These are phyloP conservation scores for Archocentrus centrarchus DNA, from an alignment of 2,113 vertebrate species.

Conservation along the genomic window DNA sequence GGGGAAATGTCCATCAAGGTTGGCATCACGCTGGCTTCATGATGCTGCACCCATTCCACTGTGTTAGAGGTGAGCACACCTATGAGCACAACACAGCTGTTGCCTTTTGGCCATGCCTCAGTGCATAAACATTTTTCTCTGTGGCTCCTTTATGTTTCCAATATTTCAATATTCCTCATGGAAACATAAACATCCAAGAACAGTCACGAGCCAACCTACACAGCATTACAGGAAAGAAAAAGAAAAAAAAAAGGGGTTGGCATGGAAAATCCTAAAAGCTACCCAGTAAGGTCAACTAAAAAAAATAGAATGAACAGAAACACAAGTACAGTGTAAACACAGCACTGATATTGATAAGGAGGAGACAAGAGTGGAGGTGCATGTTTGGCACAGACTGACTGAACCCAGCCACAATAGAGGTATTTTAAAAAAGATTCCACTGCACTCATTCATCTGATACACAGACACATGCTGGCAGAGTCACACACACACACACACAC, in stretches of 20 bases:
- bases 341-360: constrained; percentile 21
- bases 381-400: constrained; percentile 17
- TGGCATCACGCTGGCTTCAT: constrained; percentile 17
- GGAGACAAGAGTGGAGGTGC: constrained; percentile 3
- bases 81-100: constrained; percentile 51
- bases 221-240: constrained; percentile 7
- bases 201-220: background rate
- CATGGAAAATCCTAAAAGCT: constrained; percentile 22
- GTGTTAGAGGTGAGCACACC: constrained; percentile 4
- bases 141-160: background rate
- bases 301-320: background rate
- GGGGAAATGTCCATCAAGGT: background rate
- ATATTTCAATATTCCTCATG: constrained; percentile 8
- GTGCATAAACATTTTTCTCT: constrained; percentile 18
- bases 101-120: constrained; percentile 34
- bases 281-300: background rate
- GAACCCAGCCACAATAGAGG: constrained; percentile 38
- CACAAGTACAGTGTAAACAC: background rate
- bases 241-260: background rate
- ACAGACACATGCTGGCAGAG: constrained; percentile 2
- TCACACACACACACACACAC: constrained; percentile 2
- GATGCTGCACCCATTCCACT: constrained; percentile 1
- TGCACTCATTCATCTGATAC: constrained; percentile 40
- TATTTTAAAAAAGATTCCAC: constrained; percentile 32
- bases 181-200: constrained; percentile 53